These are phyloP conservation scores for Coracias cyanogaster DNA, from an alignment of 2,797 vertebrate genomes.

Conservation along the genomic window DNA sequence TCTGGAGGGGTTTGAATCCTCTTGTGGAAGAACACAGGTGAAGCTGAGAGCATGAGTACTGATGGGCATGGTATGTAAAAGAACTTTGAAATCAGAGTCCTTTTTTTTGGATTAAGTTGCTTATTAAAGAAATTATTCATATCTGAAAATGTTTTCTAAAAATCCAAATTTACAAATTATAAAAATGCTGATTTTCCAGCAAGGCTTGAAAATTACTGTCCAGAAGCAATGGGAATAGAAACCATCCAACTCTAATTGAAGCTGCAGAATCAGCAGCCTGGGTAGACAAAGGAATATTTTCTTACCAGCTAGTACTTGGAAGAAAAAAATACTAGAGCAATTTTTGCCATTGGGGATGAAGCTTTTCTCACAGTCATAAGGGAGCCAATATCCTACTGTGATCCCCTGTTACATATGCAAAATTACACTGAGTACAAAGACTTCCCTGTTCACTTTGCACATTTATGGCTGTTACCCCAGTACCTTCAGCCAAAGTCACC, in stretches of 20 bases:
- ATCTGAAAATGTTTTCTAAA: not conserved
- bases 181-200: not conserved
- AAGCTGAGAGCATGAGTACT: not conserved
- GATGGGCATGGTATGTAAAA: rapidly evolving
- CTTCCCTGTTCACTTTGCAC: not conserved
- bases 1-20: not conserved
- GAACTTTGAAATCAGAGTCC: not conserved
- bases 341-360: not conserved
- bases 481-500: not conserved
- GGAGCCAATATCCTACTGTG: not conserved
- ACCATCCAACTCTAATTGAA: not conserved
- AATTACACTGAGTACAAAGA: not conserved
- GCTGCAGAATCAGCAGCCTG: not conserved
- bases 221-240: not conserved
- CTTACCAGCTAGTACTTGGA: not conserved
- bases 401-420: not conserved
- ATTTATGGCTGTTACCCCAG: not conserved
- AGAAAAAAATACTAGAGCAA: not conserved
- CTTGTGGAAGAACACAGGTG: not conserved
- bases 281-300: not conserved
- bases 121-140: not conserved
- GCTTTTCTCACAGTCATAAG: not conserved
- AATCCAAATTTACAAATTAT: not conserved
- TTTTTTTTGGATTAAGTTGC: not conserved
- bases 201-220: not conserved